Evolutionary conservation across 1,140 invertebrate genomes (phyloP).

Genomic region (Thalassaphorura encarpata): DNA sequence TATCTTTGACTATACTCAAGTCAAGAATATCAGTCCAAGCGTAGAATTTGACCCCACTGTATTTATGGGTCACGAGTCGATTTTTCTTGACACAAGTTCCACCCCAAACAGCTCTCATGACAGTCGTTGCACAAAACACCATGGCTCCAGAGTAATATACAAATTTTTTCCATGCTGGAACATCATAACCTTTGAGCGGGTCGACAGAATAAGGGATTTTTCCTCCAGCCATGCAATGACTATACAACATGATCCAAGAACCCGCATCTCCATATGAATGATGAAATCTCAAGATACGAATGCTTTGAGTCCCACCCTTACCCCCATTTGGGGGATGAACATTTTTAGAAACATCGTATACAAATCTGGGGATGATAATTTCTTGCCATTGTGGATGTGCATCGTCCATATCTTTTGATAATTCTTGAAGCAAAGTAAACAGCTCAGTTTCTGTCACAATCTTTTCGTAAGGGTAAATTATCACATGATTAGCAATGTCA

Average conservation of each 20-base stretch:
- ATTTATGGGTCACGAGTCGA: slow-evolving; percentile 10
- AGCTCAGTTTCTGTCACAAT: slow-evolving; percentile 7
- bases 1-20: not conserved
- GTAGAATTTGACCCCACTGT: slow-evolving; percentile 11
- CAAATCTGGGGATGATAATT: slow-evolving; percentile 11
- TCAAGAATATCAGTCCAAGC: slow-evolving; percentile 10
- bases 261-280: slow-evolving; percentile 8
- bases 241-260: slow-evolving; percentile 3
- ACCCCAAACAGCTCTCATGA: slow-evolving; percentile 3
- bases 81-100: not conserved
- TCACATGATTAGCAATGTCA: slow-evolving; percentile 17
- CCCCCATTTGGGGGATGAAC: not conserved
- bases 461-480: not conserved
- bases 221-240: slow-evolving; percentile 4
- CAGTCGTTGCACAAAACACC: slow-evolving; percentile 7
- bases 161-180: slow-evolving; percentile 1
- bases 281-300: slow-evolving; percentile 3
- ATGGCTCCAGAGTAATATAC: slow-evolving; percentile 4
- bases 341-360: not conserved
- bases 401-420: slow-evolving; percentile 14
- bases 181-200: slow-evolving; percentile 1
- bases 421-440: not conserved
- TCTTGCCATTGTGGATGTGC: slow-evolving; percentile 19
- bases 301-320: not conserved
- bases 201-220: slow-evolving; percentile 11